Base-by-base conservation (phyloP, 1,140 invertebrate species). In the Monochamus saltuarius region DNA sequence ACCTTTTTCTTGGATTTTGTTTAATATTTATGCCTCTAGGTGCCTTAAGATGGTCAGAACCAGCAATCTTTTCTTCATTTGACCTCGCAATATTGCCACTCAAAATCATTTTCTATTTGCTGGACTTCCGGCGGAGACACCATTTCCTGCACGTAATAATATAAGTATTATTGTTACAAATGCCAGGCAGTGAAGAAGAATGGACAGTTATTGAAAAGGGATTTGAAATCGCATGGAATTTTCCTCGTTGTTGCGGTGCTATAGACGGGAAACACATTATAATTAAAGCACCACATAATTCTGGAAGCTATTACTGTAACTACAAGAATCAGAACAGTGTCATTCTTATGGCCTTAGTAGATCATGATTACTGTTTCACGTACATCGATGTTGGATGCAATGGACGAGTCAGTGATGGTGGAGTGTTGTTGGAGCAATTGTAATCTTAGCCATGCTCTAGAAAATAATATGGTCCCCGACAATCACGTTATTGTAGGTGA, bases 401-500 rank as follows among this genome's bases (percentile, higher is more conserved):
- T 62, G 79, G 78, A 22, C 72, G 66, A 59, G 58, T 72, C 49
- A 71, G 73, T 61, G 78, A 81, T 68, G 71, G 64, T 46, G 59
- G 54, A 11, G 46, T 65, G 22, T 29, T n/a, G n/a, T n/a, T 62
- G 14, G 42, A 17, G 43, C 46, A 36, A 57, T 34, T 47, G 55
- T 43, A 47, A 29, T 37, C 45, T 64, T 13, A 38, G 14, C 11
- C 40, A 1, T n/a, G 40, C 51, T 54, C n/a, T 60, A n/a, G 19
- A 60, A 40, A 17, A 36, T 46, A 58, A 61, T 40, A 35, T 56
- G 11, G n/a, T 38, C 7, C n/a, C 43, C 7, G 7, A 7, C 10
- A 67, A 74, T 61, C 29, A 19, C n/a, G 65, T 77, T 36, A 54
- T 81, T 61, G 71, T 81, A 36, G 81, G 74, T 17, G 80, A 82